These are phyloP conservation scores for Phylloscopus trochiloides DNA, from an alignment of 2,113 vertebrate genomes.

Conservation along the genomic window DNA sequence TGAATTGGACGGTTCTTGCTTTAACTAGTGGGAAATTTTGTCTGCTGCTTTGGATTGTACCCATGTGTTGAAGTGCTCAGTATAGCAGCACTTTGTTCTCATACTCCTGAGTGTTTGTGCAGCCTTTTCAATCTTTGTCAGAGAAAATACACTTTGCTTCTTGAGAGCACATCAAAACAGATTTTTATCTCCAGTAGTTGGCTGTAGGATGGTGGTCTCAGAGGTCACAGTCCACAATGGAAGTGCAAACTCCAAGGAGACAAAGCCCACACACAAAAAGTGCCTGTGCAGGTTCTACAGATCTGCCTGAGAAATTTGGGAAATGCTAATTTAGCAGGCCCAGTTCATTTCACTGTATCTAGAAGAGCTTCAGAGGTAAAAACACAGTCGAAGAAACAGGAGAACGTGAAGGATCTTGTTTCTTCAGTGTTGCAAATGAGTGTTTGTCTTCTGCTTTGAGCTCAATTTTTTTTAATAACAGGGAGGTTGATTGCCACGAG, in stretches of 20 bases:
- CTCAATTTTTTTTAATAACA: constrained; percentile 45
- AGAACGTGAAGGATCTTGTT: neutral
- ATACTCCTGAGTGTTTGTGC: neutral
- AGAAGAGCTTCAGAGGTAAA: neutral
- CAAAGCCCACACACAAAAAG: rapidly evolving
- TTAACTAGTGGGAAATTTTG: neutral
- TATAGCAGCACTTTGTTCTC: neutral
- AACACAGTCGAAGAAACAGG: neutral
- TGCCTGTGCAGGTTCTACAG: rapidly evolving
- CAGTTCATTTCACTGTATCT: neutral
- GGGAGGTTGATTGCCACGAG: constrained; percentile 53
- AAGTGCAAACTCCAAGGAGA: neutral
- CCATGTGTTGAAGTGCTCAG: neutral
- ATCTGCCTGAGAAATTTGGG: neutral
- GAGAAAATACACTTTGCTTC: neutral
- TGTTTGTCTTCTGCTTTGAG: constrained; percentile 29
- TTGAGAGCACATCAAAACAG: neutral
- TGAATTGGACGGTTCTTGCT: neutral
- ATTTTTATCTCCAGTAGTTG: neutral
- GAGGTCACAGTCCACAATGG: neutral
- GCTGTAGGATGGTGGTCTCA: neutral
- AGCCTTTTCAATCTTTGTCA: neutral
- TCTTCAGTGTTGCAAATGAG: neutral
- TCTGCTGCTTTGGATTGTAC: neutral
- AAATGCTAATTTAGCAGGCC: neutral